Conservation (phyloP, 2,113 vertebrate genomes). For the Hemichromis elongatus region DNA sequence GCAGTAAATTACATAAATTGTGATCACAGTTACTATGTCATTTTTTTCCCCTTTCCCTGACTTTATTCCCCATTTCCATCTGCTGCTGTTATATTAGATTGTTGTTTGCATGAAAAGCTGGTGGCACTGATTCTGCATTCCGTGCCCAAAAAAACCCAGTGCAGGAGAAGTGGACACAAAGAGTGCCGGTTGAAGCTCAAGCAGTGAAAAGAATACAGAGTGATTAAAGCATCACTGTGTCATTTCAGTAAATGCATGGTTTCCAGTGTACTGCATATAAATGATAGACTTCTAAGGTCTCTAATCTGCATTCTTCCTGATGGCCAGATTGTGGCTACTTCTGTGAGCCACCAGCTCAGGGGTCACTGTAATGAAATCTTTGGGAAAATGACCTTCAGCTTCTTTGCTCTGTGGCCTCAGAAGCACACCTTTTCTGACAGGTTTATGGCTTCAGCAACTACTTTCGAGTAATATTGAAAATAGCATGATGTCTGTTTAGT, state of each 20-base stretch:
- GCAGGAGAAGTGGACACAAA: not conserved
- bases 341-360: not conserved
- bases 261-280: accelerated
- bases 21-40: not conserved
- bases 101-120: not conserved
- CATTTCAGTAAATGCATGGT: not conserved
- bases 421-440: not conserved
- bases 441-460: not conserved
- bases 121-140: not conserved
- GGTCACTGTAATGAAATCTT: too few species aligned
- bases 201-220: not conserved
- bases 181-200: not conserved
- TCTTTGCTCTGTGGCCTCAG: not conserved
- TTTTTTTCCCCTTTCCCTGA: not conserved
- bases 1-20: accelerated
- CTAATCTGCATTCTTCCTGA: not conserved
- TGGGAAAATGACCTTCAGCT: not conserved
- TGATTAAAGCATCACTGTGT: not conserved
- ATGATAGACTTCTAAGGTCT: not conserved
- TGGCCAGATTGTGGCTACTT: not conserved
- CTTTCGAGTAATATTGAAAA: not conserved
- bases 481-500: not conserved
- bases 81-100: not conserved
- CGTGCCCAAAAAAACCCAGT: accelerated
- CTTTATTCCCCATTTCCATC: not conserved